Evolutionary conservation across 1,140 invertebrate species (phyloP).

Genomic region (Leptinotarsa undecemlineata): DNA sequence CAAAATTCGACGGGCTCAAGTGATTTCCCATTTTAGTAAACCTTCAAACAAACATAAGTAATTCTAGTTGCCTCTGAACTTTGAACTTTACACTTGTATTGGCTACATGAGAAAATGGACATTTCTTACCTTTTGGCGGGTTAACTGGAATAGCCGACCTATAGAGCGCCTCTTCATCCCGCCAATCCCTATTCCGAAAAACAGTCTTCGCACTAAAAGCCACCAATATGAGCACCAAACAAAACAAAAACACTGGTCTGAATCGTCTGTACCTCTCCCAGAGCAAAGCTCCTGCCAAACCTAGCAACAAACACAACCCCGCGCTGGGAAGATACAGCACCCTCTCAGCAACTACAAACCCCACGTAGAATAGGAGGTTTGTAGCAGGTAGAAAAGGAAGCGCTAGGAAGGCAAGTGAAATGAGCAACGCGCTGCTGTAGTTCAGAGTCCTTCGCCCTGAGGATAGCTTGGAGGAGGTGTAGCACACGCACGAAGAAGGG

Average conservation of each 20-base stretch:
- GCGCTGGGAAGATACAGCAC: constrained; percentile 95
- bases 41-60: too few species aligned
- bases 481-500: constrained; percentile 40
- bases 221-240: constrained; percentile 67
- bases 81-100: too few species aligned
- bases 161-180: constrained; percentile 90
- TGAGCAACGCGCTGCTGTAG: constrained; percentile 56
- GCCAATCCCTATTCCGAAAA: constrained; percentile 86
- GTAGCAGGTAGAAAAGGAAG: constrained; percentile 92
- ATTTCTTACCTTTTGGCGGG: constrained; percentile 91
- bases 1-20: too few species aligned
- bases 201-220: constrained; percentile 78
- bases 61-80: too few species aligned
- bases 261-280: constrained; percentile 50
- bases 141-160: constrained; percentile 88
- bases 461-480: background rate
- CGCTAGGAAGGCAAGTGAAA: constrained; percentile 78
- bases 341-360: constrained; percentile 95
- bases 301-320: constrained; percentile 88
- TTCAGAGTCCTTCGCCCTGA: constrained; percentile 37
- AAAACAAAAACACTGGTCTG: constrained; percentile 55
- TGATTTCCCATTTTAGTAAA: too few species aligned
- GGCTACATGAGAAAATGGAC: too few species aligned
- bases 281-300: constrained; percentile 69
- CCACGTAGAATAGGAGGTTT: constrained; percentile 94